Conservation (phyloP, 2,888 invertebrate species). For the Troides oblongomaculatus region DNA sequence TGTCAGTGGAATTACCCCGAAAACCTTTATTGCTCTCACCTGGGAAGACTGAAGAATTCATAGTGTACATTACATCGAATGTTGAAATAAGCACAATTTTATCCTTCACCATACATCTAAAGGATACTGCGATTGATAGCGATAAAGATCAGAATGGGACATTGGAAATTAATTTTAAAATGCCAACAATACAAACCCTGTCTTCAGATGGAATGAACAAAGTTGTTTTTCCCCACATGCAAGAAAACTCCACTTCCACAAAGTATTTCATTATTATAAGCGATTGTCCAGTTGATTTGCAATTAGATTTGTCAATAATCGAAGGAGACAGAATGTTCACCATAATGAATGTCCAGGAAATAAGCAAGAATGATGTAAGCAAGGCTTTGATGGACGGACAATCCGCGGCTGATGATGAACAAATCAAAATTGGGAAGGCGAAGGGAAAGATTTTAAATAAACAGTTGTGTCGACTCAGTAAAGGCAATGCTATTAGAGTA, state of each 20-base stretch:
- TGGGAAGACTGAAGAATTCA: slow-evolving; percentile 58
- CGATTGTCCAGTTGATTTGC: slow-evolving; percentile 63
- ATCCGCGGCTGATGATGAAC: slow-evolving; percentile 45
- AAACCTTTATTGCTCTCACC: slow-evolving; percentile 63
- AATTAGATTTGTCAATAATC: slow-evolving; percentile 54
- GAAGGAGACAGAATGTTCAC: slow-evolving; percentile 57
- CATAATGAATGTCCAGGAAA: slow-evolving; percentile 64
- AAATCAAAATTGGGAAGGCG: slow-evolving; percentile 36
- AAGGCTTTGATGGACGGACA: slow-evolving; percentile 59
- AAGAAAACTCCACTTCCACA: slow-evolving; percentile 47
- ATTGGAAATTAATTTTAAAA: slow-evolving; percentile 54
- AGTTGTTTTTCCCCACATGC: slow-evolving; percentile 54
- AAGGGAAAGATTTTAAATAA: slow-evolving; percentile 55
- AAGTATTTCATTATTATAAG: slow-evolving; percentile 65
- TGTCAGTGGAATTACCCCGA: slow-evolving; percentile 62
- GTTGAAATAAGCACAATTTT: slow-evolving; percentile 51
- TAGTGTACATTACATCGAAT: slow-evolving; percentile 56
- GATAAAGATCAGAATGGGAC: slow-evolving; percentile 54
- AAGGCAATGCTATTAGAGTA: slow-evolving; percentile 64
- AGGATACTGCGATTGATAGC: slow-evolving; percentile 59
- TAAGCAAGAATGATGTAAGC: slow-evolving; percentile 62
- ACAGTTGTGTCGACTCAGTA: slow-evolving; percentile 61
- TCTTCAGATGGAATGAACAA: slow-evolving; percentile 65
- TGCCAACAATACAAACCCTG: slow-evolving; percentile 65
- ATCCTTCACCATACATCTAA: slow-evolving; percentile 53